Percentiles rank a stretch among this genome's conserved stretches.
Conservation (phyloP, 2,888 invertebrate species). For the Sipunculus nudus region DNA sequence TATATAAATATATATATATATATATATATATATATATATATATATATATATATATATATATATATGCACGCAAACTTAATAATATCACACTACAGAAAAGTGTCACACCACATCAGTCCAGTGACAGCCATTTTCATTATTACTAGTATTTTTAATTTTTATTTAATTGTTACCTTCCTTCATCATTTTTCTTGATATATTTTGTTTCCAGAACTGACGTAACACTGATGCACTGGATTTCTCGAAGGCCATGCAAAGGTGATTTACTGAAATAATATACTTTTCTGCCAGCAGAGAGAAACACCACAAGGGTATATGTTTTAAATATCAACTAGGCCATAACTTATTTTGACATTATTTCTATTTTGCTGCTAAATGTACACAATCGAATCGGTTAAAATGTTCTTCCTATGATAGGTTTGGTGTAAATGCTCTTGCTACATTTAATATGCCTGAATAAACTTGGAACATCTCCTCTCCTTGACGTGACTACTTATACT, state of each 20-base stretch:
- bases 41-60: slow-evolving; percentile 10
- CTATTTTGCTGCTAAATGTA: too few relatives aligned
- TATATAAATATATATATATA: neutral
- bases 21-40: slow-evolving; percentile 5
- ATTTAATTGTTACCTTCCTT: neutral
- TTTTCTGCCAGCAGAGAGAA: neutral
- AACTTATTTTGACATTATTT: neutral
- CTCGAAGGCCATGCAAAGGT: neutral
- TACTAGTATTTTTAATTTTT: neutral
- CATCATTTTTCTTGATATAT: neutral
- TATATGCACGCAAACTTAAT: too few relatives aligned
- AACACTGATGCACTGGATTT: neutral
- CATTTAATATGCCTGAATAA: too few relatives aligned
- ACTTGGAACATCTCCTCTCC: too few relatives aligned
- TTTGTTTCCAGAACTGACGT: neutral
- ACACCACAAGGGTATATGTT: neutral
- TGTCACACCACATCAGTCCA: slow-evolving; percentile 2
- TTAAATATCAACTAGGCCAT: neutral
- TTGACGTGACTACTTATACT: too few relatives aligned
- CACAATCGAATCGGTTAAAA: too few relatives aligned
- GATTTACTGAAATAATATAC: neutral
- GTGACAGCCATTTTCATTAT: neutral
- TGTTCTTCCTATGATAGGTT: too few relatives aligned
- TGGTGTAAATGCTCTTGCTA: too few relatives aligned
- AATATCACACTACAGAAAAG: slow-evolving; percentile 2